Evolutionary conservation across 2,797 vertebrate species (phyloP).

Genomic region (Caiman crocodilus): DNA sequence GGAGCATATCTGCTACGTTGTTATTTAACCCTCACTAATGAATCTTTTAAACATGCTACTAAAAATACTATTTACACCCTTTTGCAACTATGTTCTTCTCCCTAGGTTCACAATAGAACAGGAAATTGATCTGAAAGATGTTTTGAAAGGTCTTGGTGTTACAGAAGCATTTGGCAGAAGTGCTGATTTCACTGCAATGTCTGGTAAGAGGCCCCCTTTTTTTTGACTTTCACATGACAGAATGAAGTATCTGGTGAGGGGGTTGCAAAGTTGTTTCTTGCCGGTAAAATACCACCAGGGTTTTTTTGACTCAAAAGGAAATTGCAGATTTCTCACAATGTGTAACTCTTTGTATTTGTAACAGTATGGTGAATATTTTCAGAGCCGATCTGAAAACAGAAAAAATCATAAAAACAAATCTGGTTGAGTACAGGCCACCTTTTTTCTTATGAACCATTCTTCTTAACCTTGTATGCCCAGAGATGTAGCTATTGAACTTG

Average conservation of each 20-base stretch:
- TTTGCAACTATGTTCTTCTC: neutral
- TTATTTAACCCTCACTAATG: neutral
- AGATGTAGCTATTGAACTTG: neutral
- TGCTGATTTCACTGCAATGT: slow-evolving; percentile 95
- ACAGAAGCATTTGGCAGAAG: slow-evolving; percentile 90
- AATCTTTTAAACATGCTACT: slow-evolving; percentile 13
- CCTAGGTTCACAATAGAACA: slow-evolving; percentile 96
- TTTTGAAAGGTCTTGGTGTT: slow-evolving; percentile 91
- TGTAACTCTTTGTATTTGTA: neutral
- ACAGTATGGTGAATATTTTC: neutral
- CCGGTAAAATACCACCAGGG: neutral
- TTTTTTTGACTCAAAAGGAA: neutral
- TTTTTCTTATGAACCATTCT: neutral
- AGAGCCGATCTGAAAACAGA: neutral
- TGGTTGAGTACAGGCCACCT: too few relatives aligned
- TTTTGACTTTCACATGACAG: neutral
- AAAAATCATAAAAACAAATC: neutral
- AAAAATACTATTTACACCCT: neutral
- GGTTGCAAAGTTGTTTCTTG: neutral
- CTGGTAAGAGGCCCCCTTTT: slow-evolving; percentile 81
- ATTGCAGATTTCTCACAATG: neutral
- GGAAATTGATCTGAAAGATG: slow-evolving; percentile 91
- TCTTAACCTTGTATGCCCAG: rapidly evolving
- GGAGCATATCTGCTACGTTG: neutral
- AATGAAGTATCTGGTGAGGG: neutral